Conservation (phyloP, 2,797 vertebrate species). For the Aplochiton taeniatus region DNA sequence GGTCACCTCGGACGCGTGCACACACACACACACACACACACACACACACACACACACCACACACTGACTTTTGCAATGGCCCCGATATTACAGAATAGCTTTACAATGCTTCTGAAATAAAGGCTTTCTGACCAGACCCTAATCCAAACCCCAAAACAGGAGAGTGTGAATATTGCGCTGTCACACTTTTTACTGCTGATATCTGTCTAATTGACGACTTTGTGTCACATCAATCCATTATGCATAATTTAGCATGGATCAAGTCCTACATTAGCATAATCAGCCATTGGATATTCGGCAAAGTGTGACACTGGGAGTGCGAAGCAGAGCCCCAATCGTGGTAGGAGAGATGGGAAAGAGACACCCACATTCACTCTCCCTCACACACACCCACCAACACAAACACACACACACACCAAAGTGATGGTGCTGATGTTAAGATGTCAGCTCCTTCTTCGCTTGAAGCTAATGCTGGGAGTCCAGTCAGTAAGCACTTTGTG, state of each 20-base stretch:
- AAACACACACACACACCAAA: constrained; percentile 21
- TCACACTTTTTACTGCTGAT: constrained; percentile 80
- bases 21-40: not conserved
- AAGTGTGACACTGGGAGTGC: constrained; percentile 75
- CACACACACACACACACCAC: not conserved
- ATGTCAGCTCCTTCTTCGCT: constrained; percentile 74
- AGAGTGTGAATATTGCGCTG: constrained; percentile 65
- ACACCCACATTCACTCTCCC: constrained; percentile 52
- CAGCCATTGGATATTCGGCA: constrained; percentile 79
- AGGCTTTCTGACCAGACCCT: constrained; percentile 22
- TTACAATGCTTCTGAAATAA: constrained; percentile 17
- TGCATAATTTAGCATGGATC: constrained; percentile 87
- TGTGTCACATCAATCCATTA: constrained; percentile 85
- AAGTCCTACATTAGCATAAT: constrained; percentile 85
- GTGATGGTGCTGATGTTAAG: constrained; percentile 72
- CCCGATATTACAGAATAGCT: too few relatives aligned
- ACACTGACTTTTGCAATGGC: not conserved
- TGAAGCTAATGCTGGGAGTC: constrained; percentile 72
- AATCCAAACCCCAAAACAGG: constrained; percentile 14
- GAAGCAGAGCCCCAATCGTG: constrained; percentile 63
- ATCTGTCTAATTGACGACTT: constrained; percentile 85
- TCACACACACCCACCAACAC: constrained; percentile 18
- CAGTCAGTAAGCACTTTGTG: constrained; percentile 58
- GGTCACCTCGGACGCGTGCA: constrained; percentile 49
- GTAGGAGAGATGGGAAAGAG: constrained; percentile 69